phyloP scores from a whole-genome alignment of 53 echinoderm and acorn worm species.

The Mesocentrotus franciscanus region DNA sequence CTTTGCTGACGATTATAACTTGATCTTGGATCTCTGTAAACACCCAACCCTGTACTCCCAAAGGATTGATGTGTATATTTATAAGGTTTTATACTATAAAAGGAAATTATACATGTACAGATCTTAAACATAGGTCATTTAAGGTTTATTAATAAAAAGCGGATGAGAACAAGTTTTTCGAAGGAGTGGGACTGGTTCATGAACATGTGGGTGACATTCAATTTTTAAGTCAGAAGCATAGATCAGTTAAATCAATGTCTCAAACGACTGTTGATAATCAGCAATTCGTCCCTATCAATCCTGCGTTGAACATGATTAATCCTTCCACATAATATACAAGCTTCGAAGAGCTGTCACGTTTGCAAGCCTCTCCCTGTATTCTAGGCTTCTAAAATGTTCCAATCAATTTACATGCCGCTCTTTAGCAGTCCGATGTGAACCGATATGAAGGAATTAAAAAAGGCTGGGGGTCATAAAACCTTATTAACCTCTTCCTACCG shows the following conservation, averaged over 20 bases:
- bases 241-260: not conserved
- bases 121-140: not conserved
- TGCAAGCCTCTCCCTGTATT: not conserved
- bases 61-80: not conserved
- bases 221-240: not conserved
- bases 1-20: not conserved
- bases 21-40: not conserved
- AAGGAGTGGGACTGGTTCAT: not conserved
- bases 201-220: not conserved
- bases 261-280: not conserved
- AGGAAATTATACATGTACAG: not conserved
- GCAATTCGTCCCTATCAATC: not conserved
- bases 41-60: not conserved
- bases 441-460: conserved; percentile 18
- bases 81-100: not conserved
- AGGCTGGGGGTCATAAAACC: conserved; percentile 29
- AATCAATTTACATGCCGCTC: conserved; percentile 47
- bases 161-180: not conserved
- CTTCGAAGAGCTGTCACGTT: not conserved
- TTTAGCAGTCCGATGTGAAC: conserved; percentile 13
- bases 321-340: not conserved
- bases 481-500: conserved; percentile 23
- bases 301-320: not conserved
- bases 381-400: conserved; percentile 2
- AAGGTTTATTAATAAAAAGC: not conserved